Conservation (phyloP, 2,113 vertebrate genomes). For the Platichthys stellatus region DNA sequence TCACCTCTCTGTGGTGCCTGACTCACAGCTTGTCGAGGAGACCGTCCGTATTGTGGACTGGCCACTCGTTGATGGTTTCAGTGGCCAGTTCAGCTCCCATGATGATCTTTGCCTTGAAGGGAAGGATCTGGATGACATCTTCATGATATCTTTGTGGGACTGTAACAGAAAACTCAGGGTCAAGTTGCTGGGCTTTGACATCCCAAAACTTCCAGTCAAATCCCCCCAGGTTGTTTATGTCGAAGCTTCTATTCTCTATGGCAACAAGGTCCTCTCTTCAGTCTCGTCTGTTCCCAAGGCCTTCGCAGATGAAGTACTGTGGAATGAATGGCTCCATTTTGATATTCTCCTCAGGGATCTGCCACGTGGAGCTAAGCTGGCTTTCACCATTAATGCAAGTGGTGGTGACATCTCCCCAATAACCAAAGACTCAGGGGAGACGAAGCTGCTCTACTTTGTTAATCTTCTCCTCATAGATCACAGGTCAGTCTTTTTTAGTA, state of each 20-base stretch:
- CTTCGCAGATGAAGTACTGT: slow-evolving; percentile 81
- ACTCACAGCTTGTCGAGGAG: slow-evolving; percentile 66
- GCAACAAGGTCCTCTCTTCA: slow-evolving; percentile 76
- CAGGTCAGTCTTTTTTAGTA: slow-evolving; percentile 58
- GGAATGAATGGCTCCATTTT: slow-evolving; percentile 85
- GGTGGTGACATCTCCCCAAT: slow-evolving; percentile 40
- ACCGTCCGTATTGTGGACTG: slow-evolving; percentile 69
- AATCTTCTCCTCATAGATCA: slow-evolving; percentile 86
- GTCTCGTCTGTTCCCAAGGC: slow-evolving; percentile 71
- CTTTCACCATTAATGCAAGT: slow-evolving; percentile 74
- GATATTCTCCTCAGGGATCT: slow-evolving; percentile 79
- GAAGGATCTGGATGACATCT: slow-evolving; percentile 81
- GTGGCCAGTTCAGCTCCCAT: slow-evolving; percentile 79
- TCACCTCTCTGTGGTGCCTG: slow-evolving; percentile 74
- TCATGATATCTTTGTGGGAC: slow-evolving; percentile 85
- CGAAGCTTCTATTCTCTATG: slow-evolving; percentile 79
- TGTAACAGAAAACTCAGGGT: slow-evolving; percentile 81
- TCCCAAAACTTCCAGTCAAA: slow-evolving; percentile 74
- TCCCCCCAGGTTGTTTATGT: slow-evolving; percentile 70
- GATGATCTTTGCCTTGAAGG: slow-evolving; percentile 76
- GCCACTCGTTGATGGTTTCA: slow-evolving; percentile 80
- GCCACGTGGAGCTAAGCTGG: slow-evolving; percentile 81
- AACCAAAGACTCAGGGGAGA: slow-evolving; percentile 61
- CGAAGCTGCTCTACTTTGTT: slow-evolving; percentile 81
- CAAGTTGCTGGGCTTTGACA: slow-evolving; percentile 83